Evolutionary conservation across 2,888 invertebrate species (phyloP), one percentile per base, ranked within the genome.

Genomic region (Synergus itoensis): DNA sequence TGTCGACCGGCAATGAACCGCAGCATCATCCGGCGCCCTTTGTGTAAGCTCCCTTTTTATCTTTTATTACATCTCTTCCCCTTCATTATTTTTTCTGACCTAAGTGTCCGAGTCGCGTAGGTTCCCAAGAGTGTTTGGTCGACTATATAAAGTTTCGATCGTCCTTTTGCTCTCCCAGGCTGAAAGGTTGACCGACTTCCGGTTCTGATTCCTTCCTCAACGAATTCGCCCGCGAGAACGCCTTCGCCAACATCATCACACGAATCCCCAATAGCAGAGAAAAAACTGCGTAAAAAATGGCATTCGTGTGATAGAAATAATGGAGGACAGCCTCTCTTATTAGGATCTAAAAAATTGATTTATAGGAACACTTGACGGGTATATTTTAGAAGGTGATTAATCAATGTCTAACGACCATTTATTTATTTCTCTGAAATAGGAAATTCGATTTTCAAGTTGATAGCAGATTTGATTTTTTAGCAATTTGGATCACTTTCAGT

Each of bases 21-120:
- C 86, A 84, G 83, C 85, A 84, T 86, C 86, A 81, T 85, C 86
- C 87, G 86, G 85, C 84, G 80, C 81, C 81, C 81, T 82, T 81
- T 83, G 82, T 84, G 79, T 81, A 80, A 79, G 77, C 77, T 76
- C 53, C 78, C 79, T 81, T 83, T 86, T 84, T 83, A 84, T 84
- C 83, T 83, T 80, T 81, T 81, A 83, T 83, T 83, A 81, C 83
- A 81, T 79, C 79, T 81, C 80, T 69, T 77, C 77, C 60, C 67
- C 78, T 75, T 60, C 57, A 76, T 81, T 69, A 53, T 73, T 80
- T 53, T 62, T 78, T 57, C 60, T 63, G 57, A 43, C 73, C 73
- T 73, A 73, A 53, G 73, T 53, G 73, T 73, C 73, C 53, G 53
- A 73, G 53, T 73, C 73, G 73, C 73, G 53, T 73, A 53, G 48